phyloP scores from a whole-genome alignment of 2,888 invertebrate species.

The Proisotoma minuta region DNA sequence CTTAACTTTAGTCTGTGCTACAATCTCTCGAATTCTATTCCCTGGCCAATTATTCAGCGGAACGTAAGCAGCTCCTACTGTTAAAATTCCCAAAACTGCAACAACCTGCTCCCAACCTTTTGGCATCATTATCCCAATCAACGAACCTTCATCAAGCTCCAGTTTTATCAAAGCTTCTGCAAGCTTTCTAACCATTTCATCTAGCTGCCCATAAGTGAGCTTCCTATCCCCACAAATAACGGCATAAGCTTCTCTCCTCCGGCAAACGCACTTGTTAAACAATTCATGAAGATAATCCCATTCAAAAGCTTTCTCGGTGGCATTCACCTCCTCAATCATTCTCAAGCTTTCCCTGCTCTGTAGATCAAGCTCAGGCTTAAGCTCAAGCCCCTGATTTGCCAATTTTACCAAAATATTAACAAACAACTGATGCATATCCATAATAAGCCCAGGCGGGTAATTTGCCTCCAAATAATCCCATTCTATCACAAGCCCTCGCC shows the following conservation, averaged over 20 bases:
- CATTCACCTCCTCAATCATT: not conserved
- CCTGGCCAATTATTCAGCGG: not conserved
- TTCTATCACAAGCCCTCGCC: not conserved
- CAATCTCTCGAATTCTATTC: not conserved
- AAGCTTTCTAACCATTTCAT: not conserved
- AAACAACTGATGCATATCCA: not conserved
- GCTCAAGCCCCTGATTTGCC: not conserved
- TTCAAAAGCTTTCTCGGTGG: not conserved
- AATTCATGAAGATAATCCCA: not conserved
- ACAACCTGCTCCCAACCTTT: conserved; percentile 5
- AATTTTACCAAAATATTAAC: not conserved
- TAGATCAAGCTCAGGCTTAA: not conserved
- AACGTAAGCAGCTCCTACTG: not conserved
- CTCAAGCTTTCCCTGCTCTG: not conserved
- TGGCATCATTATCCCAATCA: not conserved
- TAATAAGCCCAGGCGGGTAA: not conserved
- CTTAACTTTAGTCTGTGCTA: not conserved
- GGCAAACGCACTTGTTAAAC: not conserved
- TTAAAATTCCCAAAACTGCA: not conserved
- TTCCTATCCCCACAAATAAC: not conserved
- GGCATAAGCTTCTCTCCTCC: not conserved
- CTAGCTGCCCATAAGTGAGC: not conserved
- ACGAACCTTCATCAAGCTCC: not conserved
- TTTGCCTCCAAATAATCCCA: conserved; percentile 4
- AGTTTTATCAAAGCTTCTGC: not conserved